Evolutionary conservation across 2,113 vertebrate genomes (phyloP).

Genomic region (Neopipo cinnamomea): DNA sequence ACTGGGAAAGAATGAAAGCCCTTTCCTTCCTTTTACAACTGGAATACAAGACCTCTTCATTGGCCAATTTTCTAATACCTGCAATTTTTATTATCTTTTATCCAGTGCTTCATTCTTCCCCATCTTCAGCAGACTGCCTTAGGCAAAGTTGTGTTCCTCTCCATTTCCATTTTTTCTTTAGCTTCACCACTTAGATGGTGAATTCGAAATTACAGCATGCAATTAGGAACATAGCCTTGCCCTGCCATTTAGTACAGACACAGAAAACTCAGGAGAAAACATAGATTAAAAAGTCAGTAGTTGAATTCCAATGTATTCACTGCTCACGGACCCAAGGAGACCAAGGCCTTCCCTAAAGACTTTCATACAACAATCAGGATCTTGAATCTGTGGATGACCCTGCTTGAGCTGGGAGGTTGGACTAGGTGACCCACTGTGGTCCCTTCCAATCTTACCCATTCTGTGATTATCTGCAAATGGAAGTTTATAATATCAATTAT

Average conservation of each 20-base stretch:
- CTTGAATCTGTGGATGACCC: not conserved
- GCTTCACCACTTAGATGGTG: not conserved
- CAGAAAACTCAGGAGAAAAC: not conserved
- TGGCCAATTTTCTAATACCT: constrained; percentile 13
- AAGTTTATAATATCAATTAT: not conserved
- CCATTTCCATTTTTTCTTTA: not conserved
- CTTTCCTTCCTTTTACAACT: not conserved
- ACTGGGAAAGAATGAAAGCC: not conserved
- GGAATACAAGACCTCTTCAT: constrained; percentile 15
- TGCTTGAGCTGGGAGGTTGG: not conserved
- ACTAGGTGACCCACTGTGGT: not conserved
- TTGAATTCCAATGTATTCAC: not conserved
- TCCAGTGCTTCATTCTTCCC: not conserved
- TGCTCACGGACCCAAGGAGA: not conserved
- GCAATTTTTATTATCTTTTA: constrained; percentile 31
- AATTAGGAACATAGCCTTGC: not conserved
- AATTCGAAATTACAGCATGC: not conserved
- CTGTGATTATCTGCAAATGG: not conserved
- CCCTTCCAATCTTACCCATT: not conserved
- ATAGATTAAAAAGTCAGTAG: not conserved
- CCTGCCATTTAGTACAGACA: not conserved
- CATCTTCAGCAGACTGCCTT: not conserved
- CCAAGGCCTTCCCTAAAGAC: not conserved
- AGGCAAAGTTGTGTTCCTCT: not conserved
- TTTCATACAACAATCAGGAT: not conserved